Conservation (phyloP, 2,888 invertebrate species). For the Pecten maximus region DNA sequence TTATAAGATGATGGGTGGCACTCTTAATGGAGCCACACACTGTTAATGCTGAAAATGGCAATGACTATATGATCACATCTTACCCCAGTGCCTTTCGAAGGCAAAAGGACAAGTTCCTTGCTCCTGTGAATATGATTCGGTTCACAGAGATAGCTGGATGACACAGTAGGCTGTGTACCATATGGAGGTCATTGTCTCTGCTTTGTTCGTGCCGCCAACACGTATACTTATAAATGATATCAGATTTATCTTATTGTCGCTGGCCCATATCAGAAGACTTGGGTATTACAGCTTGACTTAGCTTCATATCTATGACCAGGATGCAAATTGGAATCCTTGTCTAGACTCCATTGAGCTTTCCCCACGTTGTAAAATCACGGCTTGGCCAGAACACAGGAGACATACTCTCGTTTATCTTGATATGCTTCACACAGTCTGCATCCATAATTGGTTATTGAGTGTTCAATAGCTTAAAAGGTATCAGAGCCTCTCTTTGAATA, state of each 20-base stretch:
- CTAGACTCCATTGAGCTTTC: not conserved
- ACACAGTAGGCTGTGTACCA: not conserved
- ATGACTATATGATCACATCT: not conserved
- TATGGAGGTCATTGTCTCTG: not conserved
- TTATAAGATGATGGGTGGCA: slow-evolving; percentile 13
- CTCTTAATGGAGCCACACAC: not conserved
- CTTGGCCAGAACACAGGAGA: not conserved
- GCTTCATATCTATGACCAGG: not conserved
- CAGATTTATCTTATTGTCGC: not conserved
- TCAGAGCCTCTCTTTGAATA: slow-evolving; percentile 4
- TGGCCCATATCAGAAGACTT: not conserved
- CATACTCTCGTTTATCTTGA: not conserved
- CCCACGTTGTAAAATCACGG: not conserved
- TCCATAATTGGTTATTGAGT: not conserved
- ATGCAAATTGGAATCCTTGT: not conserved
- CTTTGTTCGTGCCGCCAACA: not conserved
- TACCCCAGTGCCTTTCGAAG: not conserved
- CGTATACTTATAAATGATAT: not conserved
- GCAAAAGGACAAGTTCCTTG: not conserved
- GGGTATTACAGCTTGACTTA: not conserved
- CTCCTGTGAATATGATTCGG: not conserved
- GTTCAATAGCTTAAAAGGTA: slow-evolving; percentile 13
- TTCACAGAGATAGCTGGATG: not conserved
- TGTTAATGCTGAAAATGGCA: not conserved
- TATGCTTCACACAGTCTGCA: not conserved